Conservation (phyloP, 2,888 invertebrate species). For the Thyatira batis region DNA sequence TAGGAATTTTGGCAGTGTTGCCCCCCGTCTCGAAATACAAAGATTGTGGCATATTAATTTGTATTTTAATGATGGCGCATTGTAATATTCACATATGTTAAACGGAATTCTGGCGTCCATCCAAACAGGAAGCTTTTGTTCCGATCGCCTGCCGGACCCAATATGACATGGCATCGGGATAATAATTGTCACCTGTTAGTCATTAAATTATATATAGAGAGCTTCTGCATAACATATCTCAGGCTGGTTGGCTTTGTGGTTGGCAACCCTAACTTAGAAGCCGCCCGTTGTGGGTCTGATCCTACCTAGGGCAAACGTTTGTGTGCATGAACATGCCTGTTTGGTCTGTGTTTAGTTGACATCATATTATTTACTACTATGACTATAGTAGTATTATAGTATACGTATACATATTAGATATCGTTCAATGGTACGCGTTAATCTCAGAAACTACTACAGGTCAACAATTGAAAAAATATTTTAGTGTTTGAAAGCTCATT, state of each 20-base stretch:
- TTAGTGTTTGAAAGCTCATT: too few species aligned
- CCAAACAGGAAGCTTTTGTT: slow-evolving; percentile 49
- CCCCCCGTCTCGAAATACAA: neutral
- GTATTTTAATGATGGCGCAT: slow-evolving; percentile 8
- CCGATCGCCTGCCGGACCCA: slow-evolving; percentile 18
- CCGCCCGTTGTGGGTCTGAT: too few species aligned
- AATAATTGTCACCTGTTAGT: slow-evolving; percentile 26
- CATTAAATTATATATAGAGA: slow-evolving; percentile 12
- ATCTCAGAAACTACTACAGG: too few species aligned
- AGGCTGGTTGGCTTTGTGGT: neutral
- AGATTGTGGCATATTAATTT: neutral
- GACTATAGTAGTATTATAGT: too few species aligned
- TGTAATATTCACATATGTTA: slow-evolving; percentile 29
- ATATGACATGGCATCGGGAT: slow-evolving; percentile 18
- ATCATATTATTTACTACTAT: too few species aligned
- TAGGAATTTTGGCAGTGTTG: neutral
- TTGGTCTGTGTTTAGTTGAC: too few species aligned
- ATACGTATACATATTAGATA: too few species aligned
- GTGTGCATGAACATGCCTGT: too few species aligned
- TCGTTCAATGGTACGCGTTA: too few species aligned
- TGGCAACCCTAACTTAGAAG: too few species aligned
- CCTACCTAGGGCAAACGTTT: too few species aligned
- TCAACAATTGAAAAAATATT: too few species aligned
- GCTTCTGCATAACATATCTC: neutral
- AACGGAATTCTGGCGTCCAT: slow-evolving; percentile 35